These are phyloP conservation scores for Premnoplex brunnescens DNA, from an alignment of 2,797 vertebrate species.

Conservation along the genomic window DNA sequence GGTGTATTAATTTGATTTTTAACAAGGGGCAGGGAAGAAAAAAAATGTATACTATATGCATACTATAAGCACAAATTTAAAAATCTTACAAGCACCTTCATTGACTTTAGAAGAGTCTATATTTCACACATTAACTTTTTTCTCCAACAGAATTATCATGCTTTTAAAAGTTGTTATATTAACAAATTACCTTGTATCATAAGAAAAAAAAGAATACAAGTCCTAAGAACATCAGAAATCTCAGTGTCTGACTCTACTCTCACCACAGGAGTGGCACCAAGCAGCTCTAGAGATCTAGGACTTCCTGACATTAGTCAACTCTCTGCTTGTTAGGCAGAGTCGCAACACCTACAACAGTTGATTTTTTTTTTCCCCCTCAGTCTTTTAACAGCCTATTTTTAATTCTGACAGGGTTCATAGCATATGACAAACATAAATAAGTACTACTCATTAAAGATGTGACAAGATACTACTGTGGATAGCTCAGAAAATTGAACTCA, in stretches of 20 bases:
- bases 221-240: background rate
- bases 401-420: background rate
- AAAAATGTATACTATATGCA: background rate
- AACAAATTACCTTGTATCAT: background rate
- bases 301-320: background rate
- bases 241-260: background rate
- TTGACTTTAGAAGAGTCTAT: background rate
- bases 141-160: background rate
- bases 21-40: background rate
- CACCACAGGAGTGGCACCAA: rapidly evolving
- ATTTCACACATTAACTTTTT: background rate
- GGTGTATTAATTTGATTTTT: background rate
- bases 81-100: background rate
- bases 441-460: background rate
- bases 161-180: background rate
- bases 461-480: background rate
- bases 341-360: background rate
- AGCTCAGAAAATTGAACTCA: background rate
- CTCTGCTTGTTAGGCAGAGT: background rate
- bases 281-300: background rate
- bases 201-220: background rate
- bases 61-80: background rate
- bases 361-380: background rate
- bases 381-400: background rate
- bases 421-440: background rate